Evolutionary conservation across 2,888 invertebrate species (phyloP).

Genomic region (Zaprionus lineosus): DNA sequence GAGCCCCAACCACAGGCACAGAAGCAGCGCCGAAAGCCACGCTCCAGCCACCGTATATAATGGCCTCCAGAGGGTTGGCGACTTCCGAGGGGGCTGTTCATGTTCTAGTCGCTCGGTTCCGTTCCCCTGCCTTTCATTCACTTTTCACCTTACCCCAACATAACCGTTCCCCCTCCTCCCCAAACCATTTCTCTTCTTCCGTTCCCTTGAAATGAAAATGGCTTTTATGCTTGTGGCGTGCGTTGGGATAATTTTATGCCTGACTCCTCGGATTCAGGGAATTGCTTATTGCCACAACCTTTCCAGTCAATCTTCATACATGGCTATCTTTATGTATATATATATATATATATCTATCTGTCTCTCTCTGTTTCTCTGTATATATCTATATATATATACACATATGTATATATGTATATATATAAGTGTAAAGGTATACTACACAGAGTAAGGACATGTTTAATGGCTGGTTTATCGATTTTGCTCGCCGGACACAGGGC

Average conservation of each 20-base stretch:
- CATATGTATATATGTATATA: background rate
- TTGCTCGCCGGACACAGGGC: constrained; percentile 19
- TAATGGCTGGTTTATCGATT: constrained; percentile 65
- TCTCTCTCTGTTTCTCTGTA: too few species aligned
- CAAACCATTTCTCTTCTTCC: too few species aligned
- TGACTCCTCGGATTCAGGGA: constrained; percentile 51
- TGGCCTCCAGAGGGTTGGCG: constrained; percentile 3
- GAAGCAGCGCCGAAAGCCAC: too few species aligned
- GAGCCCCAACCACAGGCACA: too few species aligned
- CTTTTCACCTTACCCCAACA: too few species aligned
- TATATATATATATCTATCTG: constrained; percentile 8
- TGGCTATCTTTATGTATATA: constrained; percentile 9
- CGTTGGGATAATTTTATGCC: constrained; percentile 66
- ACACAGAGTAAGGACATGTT: constrained; percentile 34
- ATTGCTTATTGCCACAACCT: constrained; percentile 46
- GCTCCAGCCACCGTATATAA: constrained; percentile 13
- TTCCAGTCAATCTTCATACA: background rate
- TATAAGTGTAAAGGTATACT: background rate
- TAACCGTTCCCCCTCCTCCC: too few species aligned
- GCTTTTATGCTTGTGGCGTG: constrained; percentile 74
- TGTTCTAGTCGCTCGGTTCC: constrained; percentile 28
- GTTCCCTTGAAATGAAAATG: constrained; percentile 71
- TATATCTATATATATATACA: constrained; percentile 13
- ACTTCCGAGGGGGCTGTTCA: constrained; percentile 5
- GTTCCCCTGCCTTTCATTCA: too few species aligned